A percentile compares a stretch with the other conserved stretches of the same genome.
phyloP scores from a whole-genome alignment of 92 coral and sea anemone genomes.

The Metridium senile region DNA sequence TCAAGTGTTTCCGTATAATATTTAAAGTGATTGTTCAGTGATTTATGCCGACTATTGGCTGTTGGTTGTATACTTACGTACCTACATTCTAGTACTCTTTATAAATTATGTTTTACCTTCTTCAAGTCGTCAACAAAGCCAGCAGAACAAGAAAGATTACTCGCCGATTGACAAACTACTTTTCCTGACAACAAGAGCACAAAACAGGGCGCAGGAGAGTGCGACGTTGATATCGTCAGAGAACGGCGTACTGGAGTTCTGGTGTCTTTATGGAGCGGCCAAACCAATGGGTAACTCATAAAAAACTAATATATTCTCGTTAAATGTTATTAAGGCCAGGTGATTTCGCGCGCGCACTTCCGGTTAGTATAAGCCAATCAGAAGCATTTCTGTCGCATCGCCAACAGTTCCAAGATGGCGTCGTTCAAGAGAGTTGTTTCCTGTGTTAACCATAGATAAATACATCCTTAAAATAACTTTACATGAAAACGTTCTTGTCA shows the following conservation, averaged over 20 bases:
- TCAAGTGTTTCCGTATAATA: no score
- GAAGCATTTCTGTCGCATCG: no score
- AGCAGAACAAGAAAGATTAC: conserved; percentile 40
- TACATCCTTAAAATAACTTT: no score
- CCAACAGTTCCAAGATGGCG: no score
- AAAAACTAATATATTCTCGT: neutral
- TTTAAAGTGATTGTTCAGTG: no score
- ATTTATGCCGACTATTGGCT: no score
- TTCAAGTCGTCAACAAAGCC: conserved; percentile 23
- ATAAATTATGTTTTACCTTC: neutral
- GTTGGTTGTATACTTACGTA: no score
- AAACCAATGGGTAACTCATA: conserved; percentile 79
- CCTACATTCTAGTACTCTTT: neutral
- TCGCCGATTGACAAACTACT: conserved; percentile 76
- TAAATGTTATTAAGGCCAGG: neutral
- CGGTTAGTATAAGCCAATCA: no score
- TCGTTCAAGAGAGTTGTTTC: no score
- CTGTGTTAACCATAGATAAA: no score
- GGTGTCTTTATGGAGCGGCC: conserved; percentile 82
- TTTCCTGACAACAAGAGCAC: conserved; percentile 84
- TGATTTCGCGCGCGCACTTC: neutral
- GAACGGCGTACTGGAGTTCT: conserved; percentile 86
- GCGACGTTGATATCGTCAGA: conserved; percentile 90
- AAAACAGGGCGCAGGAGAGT: conserved; percentile 83
- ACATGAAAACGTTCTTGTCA: no score